Evolutionary conservation across 2,113 vertebrate genomes (phyloP), one percentile per base, ranked within the genome.

Genomic region (Australoheros scitulus): DNA sequence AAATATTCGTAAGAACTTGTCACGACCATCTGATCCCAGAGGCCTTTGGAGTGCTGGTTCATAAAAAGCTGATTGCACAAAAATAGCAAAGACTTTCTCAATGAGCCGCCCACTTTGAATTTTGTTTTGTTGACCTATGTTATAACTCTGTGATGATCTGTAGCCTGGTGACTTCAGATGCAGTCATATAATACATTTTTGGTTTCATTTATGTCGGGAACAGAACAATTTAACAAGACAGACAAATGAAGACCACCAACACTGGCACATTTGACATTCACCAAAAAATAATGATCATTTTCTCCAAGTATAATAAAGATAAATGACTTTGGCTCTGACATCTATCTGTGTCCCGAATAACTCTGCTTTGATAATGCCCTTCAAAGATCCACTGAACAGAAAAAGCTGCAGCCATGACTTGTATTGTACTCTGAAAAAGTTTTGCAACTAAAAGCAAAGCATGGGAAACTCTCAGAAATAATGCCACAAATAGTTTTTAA

Each of bases 21-120:
- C 80, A 57, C 24, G 24, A 76, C 26, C 65, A 52, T 80, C 65
- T 80, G 64, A 80, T 65, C 32, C 59, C 56, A 32, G 18, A 70
- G 57, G 55, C 20, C 50, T 90, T 89, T 89, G 80, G 77, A 88
- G 78, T 57, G 80, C 17, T 18, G 61, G 47, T 86, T 76, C 1
- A 29, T 63, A 59, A 86, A 75, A 75, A 74, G 61, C 76, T 90
- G 80, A 91, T 79, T 88, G 75, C 77, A 43, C 76, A 78, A 77
- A 83, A 91, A 89, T 68, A 76, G 64, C 60, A 10, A 57, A 47
- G 18, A n/a, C 18, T 22, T 50, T 18, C 29, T 60, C 61, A 56
- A 43, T 55, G 32, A 74, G 61, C 17, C 75, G 43, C 20, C 43
- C 24, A 14, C 64, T 81, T 79, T 38, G 22, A 80, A 70, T 79